Evolutionary conservation across 2,888 invertebrate genomes (phyloP), one percentile per base, ranked within the genome.

Genomic region (Lasioglossum calceatum): DNA sequence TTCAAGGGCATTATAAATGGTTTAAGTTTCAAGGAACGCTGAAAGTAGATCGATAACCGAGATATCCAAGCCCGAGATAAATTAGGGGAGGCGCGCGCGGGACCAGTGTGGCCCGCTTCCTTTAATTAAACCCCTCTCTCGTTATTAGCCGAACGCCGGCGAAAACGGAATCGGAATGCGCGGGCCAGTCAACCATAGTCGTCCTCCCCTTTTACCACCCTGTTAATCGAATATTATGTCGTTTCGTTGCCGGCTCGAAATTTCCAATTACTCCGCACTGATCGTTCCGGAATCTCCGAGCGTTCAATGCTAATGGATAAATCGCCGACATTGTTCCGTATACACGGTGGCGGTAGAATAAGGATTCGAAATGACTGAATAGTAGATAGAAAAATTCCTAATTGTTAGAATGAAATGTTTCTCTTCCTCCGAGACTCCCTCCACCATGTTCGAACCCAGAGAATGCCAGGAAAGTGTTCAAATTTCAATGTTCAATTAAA

Each of bases 1-100:
- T 86, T 78, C 86, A 80, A 80, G 87, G 82, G n/a, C 80, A 36
- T 87, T 75, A 80, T 78, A 82, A 80, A 86, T 78, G 87, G 86
- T 73, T 87, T 47, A 82, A 87, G 71, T 87, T 86, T 82, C 81
- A 82, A 87, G 81, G 61, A 78, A 77, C 77, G 75, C 32, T 78
- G 85, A 75, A 76, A 50, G 77, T 74, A 79, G 71, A 82, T 87
- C 85, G 79, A 87, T 82, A 77, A 32, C 76, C 36, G 32, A 81
- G 80, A 84, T 75, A 72, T 16, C 77, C 39, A n/a, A 8, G 27
- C 12, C 42, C 23, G 4, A 72, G 71, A 78, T 78, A 78, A 75
- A 85, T 86, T 72, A 85, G 27, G 39, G 23, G 58, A 16, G 61
- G 27, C 16, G 14, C 27, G 61, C 27, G 61, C 61, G 61, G 16